phyloP scores from a whole-genome alignment of 2,113 vertebrate genomes.

The Sialia sialis region DNA sequence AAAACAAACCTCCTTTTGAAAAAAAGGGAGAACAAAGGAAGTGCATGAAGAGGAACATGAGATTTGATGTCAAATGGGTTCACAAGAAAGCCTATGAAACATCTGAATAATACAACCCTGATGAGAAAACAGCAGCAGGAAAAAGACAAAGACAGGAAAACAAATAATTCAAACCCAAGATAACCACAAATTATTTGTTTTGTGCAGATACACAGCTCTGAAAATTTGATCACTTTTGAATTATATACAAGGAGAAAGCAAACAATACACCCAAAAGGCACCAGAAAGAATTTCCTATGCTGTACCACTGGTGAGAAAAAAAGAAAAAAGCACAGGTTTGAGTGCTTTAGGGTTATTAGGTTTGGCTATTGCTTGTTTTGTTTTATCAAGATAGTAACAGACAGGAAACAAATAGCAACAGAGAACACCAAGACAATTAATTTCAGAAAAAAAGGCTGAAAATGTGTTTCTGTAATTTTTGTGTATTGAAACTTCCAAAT shows the following conservation, averaged over 20 bases:
- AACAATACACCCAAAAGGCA: background rate
- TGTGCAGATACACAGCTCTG: background rate
- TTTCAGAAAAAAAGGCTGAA: background rate
- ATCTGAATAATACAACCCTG: background rate
- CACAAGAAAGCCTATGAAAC: background rate
- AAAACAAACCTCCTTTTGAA: background rate
- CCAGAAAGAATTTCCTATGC: background rate
- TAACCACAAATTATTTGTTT: constrained; percentile 30
- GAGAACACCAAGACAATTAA: background rate
- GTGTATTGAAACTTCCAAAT: background rate
- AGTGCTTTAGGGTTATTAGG: background rate
- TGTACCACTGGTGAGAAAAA: background rate
- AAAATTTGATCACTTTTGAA: background rate
- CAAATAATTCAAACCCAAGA: background rate
- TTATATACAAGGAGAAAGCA: background rate
- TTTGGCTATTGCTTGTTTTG: background rate
- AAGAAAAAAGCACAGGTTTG: accelerated
- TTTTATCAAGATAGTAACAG: background rate
- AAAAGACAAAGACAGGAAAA: constrained; percentile 1
- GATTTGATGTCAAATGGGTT: constrained; percentile 23
- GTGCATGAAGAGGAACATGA: background rate
- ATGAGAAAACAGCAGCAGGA: background rate
- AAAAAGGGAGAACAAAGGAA: background rate
- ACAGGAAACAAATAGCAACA: background rate
- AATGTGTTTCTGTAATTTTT: background rate